Evolutionary conservation across 2,113 vertebrate species (phyloP).

Genomic region (Cygnus atratus): DNA sequence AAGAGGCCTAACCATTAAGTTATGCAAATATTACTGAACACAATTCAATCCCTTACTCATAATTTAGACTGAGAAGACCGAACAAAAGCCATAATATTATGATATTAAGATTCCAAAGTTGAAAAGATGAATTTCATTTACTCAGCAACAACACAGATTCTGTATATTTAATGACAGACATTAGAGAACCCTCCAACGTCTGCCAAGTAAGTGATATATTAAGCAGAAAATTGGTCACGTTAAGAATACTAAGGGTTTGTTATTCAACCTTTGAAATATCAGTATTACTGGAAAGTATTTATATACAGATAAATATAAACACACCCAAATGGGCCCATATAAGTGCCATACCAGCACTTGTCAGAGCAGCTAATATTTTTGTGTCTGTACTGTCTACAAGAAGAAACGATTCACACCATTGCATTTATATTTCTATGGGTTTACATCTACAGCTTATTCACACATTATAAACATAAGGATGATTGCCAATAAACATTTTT

Average conservation of each 20-base stretch:
- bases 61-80: not conserved
- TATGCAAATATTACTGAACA: not conserved
- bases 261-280: not conserved
- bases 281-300: not conserved
- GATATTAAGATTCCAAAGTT: not conserved
- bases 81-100: not conserved
- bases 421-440: not conserved
- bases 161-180: slow-evolving; percentile 5
- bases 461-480: not conserved
- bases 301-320: not conserved
- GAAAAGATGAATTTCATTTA: slow-evolving; percentile 18
- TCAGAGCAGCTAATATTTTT: not conserved
- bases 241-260: not conserved
- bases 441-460: not conserved
- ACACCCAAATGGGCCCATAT: not conserved
- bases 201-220: not conserved
- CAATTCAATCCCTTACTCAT: not conserved
- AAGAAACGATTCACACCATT: not conserved
- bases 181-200: not conserved
- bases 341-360: not conserved
- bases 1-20: not conserved
- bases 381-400: not conserved
- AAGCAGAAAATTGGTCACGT: not conserved
- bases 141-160: not conserved
- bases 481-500: not conserved